Evolutionary conservation across 2,113 vertebrate genomes (phyloP), one percentile per base, ranked within the genome.

Genomic region (Phalacrocorax aristotelis): DNA sequence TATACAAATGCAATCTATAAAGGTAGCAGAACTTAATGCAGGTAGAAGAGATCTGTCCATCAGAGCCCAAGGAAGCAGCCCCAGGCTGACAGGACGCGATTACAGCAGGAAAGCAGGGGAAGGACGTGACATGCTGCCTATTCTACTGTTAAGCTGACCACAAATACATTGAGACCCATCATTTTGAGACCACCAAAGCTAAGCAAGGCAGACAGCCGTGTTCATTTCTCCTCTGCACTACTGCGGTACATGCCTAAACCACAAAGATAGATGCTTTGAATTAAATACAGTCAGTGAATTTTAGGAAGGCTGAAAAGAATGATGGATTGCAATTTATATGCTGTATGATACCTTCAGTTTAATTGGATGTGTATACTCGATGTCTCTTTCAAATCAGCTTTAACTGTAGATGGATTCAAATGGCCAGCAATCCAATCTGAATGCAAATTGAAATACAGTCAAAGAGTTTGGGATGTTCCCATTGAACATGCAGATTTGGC

Each of bases 341-440:
- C 90, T 75, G 75, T 58, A 65, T 5, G 0, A 54, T 58, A 76
- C 40, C 69, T 79, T 89, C 65, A 51, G 68, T 75, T 96, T 93
- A 92, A 94, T 89, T 90, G 86, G 48, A 93, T 93, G 92, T 51
- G 60, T 84, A 69, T 64, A 95, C 51, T 92, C 89, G 49, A 82
- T 57, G 71, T 89, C 90, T 92, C 76, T 92, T 92, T 78, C 61
- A 92, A 83, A 86, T 77, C 80, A 91, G 89, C 80, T 89, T 82
- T 77, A 81, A 70, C 72, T 61, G 60, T 68, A 91, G 86, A 82
- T 2, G 3, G 55, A 83, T 83, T 92, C 46, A 81, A 96, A 88
- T 4, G 32, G 71, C 40, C 66, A 51, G 44, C n/a, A 60, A 80
- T 55, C 64, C 66, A 71, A 92, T 81, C 79, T 48, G 82, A 93